phyloP scores from a whole-genome alignment of 2,113 vertebrate genomes.

The Tychaedon coryphoeus region DNA sequence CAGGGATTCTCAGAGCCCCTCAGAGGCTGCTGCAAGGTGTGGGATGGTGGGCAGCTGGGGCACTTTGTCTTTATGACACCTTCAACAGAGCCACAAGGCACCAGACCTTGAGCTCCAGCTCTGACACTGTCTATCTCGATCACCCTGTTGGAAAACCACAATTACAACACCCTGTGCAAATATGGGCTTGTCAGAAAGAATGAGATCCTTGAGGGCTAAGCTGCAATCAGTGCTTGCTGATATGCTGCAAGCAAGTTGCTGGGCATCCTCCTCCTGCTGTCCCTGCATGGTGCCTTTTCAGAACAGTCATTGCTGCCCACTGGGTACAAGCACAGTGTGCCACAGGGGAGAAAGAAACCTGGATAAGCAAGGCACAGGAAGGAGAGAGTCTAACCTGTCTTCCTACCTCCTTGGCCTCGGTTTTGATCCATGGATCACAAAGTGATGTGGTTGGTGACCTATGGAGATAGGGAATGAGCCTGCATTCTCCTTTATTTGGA shows the following conservation, averaged over 20 bases:
- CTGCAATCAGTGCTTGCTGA: background rate
- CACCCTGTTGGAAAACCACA: background rate
- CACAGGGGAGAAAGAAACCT: background rate
- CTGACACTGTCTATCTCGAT: background rate
- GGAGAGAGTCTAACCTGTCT: background rate
- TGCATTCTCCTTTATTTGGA: background rate
- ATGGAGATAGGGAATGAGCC: background rate
- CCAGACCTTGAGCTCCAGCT: background rate
- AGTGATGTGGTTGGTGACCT: background rate
- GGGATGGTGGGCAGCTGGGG: background rate
- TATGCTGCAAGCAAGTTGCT: background rate
- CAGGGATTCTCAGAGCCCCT: background rate
- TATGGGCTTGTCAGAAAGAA: background rate
- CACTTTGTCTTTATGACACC: fast-evolving
- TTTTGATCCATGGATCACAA: background rate
- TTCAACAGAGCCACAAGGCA: background rate
- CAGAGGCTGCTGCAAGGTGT: background rate
- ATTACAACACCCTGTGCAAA: background rate
- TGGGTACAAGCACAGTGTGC: background rate
- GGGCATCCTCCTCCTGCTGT: background rate
- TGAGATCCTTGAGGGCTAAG: background rate
- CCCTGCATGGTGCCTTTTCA: fast-evolving
- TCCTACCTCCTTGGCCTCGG: background rate
- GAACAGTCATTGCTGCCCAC: background rate
- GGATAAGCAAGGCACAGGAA: background rate